Conservation (phyloP, 2,113 vertebrate species). For the Rissa tridactyla region DNA sequence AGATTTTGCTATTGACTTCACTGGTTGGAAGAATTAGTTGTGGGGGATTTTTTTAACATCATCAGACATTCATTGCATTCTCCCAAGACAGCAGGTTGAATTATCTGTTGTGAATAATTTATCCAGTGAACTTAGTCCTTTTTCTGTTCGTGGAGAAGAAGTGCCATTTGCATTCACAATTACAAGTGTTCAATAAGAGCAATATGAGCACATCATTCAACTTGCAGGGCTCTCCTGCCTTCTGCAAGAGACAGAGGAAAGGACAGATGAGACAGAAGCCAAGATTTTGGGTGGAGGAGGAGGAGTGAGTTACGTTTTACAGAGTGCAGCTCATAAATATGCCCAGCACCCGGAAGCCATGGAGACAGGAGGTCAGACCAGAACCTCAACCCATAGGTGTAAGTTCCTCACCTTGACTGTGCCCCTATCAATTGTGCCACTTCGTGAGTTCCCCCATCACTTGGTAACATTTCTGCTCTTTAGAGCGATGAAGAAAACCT, state of each 20-base stretch:
- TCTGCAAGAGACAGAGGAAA: background rate
- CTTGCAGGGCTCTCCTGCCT: background rate
- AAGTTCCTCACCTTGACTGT: background rate
- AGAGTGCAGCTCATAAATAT: background rate
- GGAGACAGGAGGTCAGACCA: background rate
- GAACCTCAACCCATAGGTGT: background rate
- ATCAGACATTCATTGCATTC: constrained; percentile 36
- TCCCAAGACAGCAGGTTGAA: constrained; percentile 18
- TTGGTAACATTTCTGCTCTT: background rate
- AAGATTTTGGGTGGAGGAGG: background rate
- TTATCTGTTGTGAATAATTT: constrained; percentile 66
- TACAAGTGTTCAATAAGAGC: background rate
- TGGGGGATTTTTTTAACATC: background rate
- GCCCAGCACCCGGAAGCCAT: background rate
- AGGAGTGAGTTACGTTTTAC: background rate
- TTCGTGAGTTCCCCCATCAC: background rate
- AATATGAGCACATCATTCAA: background rate
- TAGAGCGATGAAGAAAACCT: background rate
- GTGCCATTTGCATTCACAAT: constrained; percentile 31
- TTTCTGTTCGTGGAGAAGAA: constrained; percentile 24
- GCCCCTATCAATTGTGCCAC: background rate
- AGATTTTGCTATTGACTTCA: constrained; percentile 5
- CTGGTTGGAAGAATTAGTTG: background rate
- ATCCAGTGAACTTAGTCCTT: constrained; percentile 52
- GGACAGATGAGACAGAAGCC: background rate